Conservation (phyloP, 2,888 invertebrate species). For the Orthosia incerta region DNA sequence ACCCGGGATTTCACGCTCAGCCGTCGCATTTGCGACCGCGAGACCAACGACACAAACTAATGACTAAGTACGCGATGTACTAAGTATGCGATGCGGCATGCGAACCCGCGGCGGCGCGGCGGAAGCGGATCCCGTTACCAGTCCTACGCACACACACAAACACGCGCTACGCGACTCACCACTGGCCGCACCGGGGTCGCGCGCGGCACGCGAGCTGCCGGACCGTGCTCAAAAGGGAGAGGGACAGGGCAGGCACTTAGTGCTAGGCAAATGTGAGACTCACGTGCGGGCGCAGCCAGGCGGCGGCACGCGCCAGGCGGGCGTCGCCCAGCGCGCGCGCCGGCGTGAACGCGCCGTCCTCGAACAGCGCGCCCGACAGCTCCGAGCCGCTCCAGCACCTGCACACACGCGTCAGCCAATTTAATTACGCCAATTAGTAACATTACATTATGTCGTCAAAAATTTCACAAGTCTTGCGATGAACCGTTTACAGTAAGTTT, state of each 20-base stretch:
- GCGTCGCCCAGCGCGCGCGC: conserved; percentile 85
- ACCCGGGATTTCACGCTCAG: no score
- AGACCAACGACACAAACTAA: no score
- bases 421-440: no score
- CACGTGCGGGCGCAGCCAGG: conserved; percentile 93
- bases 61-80: no score
- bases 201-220: not conserved
- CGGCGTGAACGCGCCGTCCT: conserved; percentile 73
- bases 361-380: conserved; percentile 86
- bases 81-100: not conserved
- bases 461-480: no score
- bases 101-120: conserved; percentile 2
- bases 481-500: no score
- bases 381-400: conserved; percentile 73
- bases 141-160: not conserved
- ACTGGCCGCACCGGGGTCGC: no score
- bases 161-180: no score
- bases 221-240: not conserved
- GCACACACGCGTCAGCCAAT: conserved; percentile 24
- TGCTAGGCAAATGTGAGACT: conserved; percentile 73
- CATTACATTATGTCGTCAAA: no score
- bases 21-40: no score
- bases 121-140: conserved; percentile 37
- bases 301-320: conserved; percentile 87
- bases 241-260: not conserved